These are phyloP conservation scores for Maconellicoccus hirsutus DNA, from an alignment of 1,140 invertebrate genomes.

Conservation along the genomic window DNA sequence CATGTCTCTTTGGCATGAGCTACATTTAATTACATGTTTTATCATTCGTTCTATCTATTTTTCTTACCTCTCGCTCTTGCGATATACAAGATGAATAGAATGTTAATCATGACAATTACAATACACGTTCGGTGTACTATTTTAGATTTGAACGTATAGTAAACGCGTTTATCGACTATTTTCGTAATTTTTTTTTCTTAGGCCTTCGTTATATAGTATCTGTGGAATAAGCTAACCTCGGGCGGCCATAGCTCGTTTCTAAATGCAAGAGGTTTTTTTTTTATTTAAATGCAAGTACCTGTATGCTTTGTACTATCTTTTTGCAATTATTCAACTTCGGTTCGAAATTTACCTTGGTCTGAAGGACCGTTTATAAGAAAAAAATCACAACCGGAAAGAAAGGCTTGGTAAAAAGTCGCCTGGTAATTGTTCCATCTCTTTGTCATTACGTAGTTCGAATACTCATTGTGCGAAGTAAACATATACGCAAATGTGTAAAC, in stretches of 20 bases:
- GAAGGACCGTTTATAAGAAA: background rate
- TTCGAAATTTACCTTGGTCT: background rate
- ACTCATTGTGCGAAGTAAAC: background rate
- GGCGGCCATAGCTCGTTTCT: background rate
- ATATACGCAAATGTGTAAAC: background rate
- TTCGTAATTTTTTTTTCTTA: conserved; percentile 1
- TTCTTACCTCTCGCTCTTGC: too few relatives aligned
- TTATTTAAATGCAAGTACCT: background rate
- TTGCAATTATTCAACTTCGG: background rate
- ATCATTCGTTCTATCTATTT: too few relatives aligned
- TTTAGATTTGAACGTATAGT: background rate
- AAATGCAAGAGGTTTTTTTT: background rate
- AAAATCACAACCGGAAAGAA: background rate
- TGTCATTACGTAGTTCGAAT: background rate
- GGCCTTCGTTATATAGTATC: background rate
- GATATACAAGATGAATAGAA: background rate
- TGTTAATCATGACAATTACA: conserved; percentile 9
- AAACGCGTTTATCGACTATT: background rate
- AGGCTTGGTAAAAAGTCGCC: background rate
- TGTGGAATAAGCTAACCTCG: background rate
- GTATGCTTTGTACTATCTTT: background rate
- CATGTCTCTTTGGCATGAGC: too few relatives aligned
- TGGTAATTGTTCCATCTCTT: background rate
- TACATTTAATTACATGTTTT: background rate
- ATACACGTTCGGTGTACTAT: conserved; percentile 4